Percentiles rank a stretch among this genome's conserved stretches.
Evolutionary conservation across 2,113 vertebrate genomes (phyloP).

Genomic region (Zeus faber): DNA sequence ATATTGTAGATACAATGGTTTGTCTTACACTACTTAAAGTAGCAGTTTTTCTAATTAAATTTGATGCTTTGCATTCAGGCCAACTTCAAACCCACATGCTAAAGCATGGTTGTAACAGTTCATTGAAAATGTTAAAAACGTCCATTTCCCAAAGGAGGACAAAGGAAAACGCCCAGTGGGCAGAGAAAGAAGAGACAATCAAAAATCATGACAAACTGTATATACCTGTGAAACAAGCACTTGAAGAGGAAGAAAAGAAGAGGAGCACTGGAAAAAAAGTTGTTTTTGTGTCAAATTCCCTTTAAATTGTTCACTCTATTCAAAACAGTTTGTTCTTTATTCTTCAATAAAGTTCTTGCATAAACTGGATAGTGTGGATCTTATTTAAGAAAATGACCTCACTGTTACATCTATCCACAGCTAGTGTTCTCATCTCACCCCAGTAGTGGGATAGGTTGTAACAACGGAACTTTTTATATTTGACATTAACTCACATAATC

Average conservation of each 20-base stretch:
- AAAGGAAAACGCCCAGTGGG: too few relatives aligned
- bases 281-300: neutral
- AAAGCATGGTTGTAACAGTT: conserved; percentile 16
- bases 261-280: too few relatives aligned
- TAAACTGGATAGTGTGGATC: neutral
- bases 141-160: too few relatives aligned
- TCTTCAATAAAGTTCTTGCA: neutral
- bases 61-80: conserved; percentile 10
- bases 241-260: too few relatives aligned
- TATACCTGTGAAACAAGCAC: too few relatives aligned
- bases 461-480: neutral
- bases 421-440: neutral
- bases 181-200: too few relatives aligned
- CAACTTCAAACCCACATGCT: conserved; percentile 16
- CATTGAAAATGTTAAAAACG: conserved; percentile 10
- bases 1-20: conserved; percentile 5
- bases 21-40: conserved; percentile 4
- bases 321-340: neutral
- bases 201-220: too few relatives aligned
- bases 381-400: neutral
- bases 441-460: neutral
- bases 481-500: conserved; percentile 5
- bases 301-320: neutral
- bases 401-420: neutral
- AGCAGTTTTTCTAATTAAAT: conserved; percentile 11